phyloP scores from a whole-genome alignment of 2,888 invertebrate genomes.

The Hirudinaria manillensis region DNA sequence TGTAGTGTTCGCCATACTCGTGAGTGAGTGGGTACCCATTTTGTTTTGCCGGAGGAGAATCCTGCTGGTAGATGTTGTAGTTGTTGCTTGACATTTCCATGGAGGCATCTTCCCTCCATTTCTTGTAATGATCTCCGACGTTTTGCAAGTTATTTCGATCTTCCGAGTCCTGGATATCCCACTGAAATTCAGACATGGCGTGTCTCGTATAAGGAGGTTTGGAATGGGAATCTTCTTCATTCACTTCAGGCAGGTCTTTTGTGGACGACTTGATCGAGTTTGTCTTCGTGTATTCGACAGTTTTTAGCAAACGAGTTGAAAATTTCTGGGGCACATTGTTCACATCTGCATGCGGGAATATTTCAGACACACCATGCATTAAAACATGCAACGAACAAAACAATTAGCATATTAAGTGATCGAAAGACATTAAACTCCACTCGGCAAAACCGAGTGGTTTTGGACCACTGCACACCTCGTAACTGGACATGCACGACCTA shows the following conservation, averaged over 20 bases:
- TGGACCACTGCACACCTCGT: no score
- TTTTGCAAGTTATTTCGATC: neutral
- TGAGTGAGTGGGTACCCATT: no score
- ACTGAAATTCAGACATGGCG: conserved; percentile 22
- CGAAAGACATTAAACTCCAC: neutral
- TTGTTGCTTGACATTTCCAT: neutral
- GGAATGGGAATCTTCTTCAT: neutral
- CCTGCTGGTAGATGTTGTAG: neutral
- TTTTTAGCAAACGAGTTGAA: conserved; percentile 31
- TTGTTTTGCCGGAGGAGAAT: neutral
- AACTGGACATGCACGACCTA: neutral
- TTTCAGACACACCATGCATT: conserved; percentile 1
- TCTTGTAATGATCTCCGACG: conserved; percentile 5
- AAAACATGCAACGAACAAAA: neutral
- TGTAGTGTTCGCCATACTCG: neutral
- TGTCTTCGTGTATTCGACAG: conserved; percentile 32
- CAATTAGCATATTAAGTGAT: conserved; percentile 1
- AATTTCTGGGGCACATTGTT: conserved; percentile 28
- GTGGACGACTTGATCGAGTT: conserved; percentile 31
- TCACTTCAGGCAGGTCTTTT: conserved; percentile 4
- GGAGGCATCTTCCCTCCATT: conserved; percentile 25
- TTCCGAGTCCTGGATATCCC: neutral
- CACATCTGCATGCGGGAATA: conserved; percentile 19
- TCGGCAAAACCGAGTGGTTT: no score
- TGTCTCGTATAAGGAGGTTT: conserved; percentile 23